Evolutionary conservation across 2,888 invertebrate genomes (phyloP).

Genomic region (Odontocerum albicorne): DNA sequence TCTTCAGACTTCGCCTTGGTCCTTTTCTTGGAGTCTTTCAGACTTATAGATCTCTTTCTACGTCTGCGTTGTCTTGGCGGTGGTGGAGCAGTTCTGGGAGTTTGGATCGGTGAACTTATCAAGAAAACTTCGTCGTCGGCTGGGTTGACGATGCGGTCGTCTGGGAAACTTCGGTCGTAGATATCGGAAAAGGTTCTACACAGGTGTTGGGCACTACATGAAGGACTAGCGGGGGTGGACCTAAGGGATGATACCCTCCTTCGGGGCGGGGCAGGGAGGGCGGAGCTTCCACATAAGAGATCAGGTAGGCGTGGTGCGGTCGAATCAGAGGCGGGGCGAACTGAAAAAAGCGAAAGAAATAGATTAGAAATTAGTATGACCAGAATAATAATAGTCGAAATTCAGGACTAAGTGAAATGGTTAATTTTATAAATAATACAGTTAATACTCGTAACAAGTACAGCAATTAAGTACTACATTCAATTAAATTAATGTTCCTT

Average conservation of each 20-base stretch:
- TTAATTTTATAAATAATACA: too few species aligned
- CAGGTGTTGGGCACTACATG: constrained; percentile 27
- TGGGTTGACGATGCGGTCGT: constrained; percentile 3
- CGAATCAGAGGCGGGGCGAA: constrained; percentile 24
- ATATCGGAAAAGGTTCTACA: constrained; percentile 27
- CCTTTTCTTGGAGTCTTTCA: constrained; percentile 22
- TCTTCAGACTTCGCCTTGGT: constrained; percentile 16
- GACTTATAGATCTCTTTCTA: constrained; percentile 23
- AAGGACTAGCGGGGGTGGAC: constrained; percentile 28
- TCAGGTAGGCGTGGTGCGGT: constrained; percentile 24
- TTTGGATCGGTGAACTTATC: not conserved
- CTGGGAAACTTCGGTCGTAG: not conserved
- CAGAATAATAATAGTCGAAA: too few species aligned
- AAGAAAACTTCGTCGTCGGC: constrained; percentile 33
- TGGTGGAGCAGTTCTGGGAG: constrained; percentile 1
- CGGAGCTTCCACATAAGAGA: constrained; percentile 11
- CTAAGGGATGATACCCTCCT: constrained; percentile 10
- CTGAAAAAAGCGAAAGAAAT: constrained; percentile 17
- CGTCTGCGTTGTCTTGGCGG: constrained; percentile 28
- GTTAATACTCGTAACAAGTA: too few species aligned
- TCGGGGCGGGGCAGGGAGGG: not conserved
- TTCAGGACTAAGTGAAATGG: too few species aligned
- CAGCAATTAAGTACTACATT: too few species aligned
- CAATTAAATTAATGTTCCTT: too few species aligned
- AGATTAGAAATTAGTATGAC: too few species aligned